Percentiles rank a stretch among this genome's conserved stretches.
Conservation (phyloP, 2,888 invertebrate genomes). For the Andrena minutula region DNA sequence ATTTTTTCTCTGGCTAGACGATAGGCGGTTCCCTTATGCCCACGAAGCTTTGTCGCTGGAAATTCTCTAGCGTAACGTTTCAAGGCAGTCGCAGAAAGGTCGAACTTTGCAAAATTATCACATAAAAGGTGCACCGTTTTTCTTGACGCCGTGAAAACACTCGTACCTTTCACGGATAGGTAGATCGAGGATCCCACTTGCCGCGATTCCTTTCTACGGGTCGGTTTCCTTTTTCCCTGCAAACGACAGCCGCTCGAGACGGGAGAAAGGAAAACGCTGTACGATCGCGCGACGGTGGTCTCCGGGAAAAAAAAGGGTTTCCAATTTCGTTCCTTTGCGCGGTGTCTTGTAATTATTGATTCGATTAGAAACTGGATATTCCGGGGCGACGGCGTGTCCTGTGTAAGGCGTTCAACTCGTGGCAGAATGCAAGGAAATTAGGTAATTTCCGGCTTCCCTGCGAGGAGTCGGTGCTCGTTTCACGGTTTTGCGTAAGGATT, state of each 20-base stretch:
- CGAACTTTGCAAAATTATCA: background rate
- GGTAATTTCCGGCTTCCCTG: conserved; percentile 78
- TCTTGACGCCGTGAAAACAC: conserved; percentile 2
- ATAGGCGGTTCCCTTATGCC: background rate
- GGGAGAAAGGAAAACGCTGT: background rate
- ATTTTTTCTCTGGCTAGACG: background rate
- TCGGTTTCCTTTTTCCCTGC: background rate
- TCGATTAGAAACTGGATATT: conserved; percentile 72
- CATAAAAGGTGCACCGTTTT: background rate
- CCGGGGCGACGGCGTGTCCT: conserved; percentile 40
- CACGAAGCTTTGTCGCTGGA: background rate
- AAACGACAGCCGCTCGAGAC: background rate
- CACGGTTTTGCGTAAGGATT: conserved; percentile 56
- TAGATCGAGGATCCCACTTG: background rate
- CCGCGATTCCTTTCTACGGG: background rate
- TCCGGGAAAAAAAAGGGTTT: background rate
- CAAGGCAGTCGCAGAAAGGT: too few species aligned
- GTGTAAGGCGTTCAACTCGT: conserved; percentile 49
- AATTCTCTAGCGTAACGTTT: background rate
- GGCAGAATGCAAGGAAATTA: conserved; percentile 79
- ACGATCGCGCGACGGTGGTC: background rate
- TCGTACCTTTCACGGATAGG: background rate
- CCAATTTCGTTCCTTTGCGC: conserved; percentile 33
- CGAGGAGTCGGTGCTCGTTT: conserved; percentile 44
- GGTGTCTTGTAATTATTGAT: conserved; percentile 72